Percentiles rank a stretch among this genome's conserved stretches.
phyloP scores from a whole-genome alignment of 2,888 invertebrate genomes.

The Omphaloscelis lunosa region DNA sequence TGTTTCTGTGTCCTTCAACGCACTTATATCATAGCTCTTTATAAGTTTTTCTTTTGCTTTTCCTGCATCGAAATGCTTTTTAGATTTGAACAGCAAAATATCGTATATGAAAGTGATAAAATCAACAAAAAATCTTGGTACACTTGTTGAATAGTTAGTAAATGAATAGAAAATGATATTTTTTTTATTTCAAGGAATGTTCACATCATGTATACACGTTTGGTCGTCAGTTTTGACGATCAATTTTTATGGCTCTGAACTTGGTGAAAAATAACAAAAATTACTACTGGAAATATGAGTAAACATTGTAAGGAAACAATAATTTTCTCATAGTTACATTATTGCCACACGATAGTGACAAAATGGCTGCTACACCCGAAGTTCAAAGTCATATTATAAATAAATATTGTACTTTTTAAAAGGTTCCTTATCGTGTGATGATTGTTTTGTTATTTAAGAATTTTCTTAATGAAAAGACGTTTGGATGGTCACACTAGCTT shows the following conservation, averaged over 20 bases:
- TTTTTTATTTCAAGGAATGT: conserved; percentile 85
- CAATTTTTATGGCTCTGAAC: conserved; percentile 73
- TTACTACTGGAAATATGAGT: conserved; percentile 4
- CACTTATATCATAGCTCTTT: conserved; percentile 87
- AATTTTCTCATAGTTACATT: conserved; percentile 13
- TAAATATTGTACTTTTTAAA: conserved; percentile 84
- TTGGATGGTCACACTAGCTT: conserved; percentile 78
- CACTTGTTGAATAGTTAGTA: conserved; percentile 73
- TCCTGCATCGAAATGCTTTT: conserved; percentile 79
- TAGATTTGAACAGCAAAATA: conserved; percentile 84
- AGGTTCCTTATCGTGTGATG: conserved; percentile 87
- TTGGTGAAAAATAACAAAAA: conserved; percentile 51
- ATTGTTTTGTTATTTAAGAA: conserved; percentile 85
- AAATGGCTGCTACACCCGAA: conserved; percentile 43
- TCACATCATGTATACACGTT: conserved; percentile 85
- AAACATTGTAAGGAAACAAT: conserved; percentile 25
- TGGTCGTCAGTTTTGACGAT: conserved; percentile 73
- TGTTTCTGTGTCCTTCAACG: conserved; percentile 88
- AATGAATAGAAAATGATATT: conserved; percentile 75
- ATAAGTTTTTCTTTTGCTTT: conserved; percentile 79
- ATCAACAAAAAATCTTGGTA: conserved; percentile 82
- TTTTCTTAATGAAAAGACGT: conserved; percentile 72
- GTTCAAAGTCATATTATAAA: conserved; percentile 76
- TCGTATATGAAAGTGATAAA: conserved; percentile 73
- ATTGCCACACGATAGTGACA: not conserved